Conservation (phyloP, 2,113 vertebrate genomes). For the Heterocephalus glaber region DNA sequence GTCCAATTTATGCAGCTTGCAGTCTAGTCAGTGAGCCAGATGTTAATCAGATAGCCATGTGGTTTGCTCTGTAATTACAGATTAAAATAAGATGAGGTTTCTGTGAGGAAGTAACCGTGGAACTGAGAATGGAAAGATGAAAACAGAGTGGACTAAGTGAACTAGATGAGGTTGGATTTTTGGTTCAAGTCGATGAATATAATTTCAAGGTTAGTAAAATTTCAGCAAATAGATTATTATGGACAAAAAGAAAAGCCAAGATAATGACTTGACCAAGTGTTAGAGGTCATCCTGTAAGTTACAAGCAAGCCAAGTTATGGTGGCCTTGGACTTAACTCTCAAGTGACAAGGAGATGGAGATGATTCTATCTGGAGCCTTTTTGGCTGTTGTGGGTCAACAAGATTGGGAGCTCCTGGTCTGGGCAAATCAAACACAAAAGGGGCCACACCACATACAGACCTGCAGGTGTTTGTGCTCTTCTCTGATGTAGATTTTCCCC, state of each 20-base stretch:
- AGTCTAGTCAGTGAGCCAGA: not conserved
- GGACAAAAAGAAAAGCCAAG: not conserved
- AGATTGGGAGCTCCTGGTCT: not conserved
- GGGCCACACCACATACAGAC: too few relatives aligned
- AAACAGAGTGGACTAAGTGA: not conserved
- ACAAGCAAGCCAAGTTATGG: not conserved
- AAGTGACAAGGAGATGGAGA: accelerated
- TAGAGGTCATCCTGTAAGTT: not conserved
- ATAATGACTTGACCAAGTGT: not conserved
- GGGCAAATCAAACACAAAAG: not conserved
- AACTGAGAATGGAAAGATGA: not conserved
- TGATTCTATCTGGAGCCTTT: not conserved
- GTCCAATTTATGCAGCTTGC: not conserved
- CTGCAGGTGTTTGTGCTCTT: not conserved
- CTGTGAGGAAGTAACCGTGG: not conserved
- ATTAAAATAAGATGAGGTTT: not conserved
- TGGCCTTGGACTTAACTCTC: not conserved
- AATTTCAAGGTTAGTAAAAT: slow-evolving; percentile 13
- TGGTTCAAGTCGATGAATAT: not conserved
- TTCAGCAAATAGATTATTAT: not conserved
- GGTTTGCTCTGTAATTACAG: not conserved
- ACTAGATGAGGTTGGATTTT: not conserved
- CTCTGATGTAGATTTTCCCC: not conserved
- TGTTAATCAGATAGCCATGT: not conserved
- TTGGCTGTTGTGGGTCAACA: not conserved